Evolutionary conservation across 1,140 invertebrate genomes (phyloP).

Genomic region (Anoplophora glabripennis): DNA sequence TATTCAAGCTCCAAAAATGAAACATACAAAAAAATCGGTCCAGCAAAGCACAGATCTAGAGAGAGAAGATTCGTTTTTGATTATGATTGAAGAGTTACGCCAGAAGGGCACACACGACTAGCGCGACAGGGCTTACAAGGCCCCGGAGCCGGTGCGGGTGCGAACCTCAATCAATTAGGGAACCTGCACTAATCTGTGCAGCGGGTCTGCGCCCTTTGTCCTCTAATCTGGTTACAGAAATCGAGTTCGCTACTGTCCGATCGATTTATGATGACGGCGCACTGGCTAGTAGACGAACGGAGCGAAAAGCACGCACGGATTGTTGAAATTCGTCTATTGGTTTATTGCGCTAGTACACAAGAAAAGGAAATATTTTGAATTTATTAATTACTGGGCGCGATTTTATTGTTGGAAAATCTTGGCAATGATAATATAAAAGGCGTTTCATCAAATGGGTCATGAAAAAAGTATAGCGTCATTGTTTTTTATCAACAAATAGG

Average conservation of each 20-base stretch:
- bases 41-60: too few species aligned
- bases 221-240: slow-evolving; percentile 40
- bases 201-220: slow-evolving; percentile 12
- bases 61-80: slow-evolving; percentile 17
- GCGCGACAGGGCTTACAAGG: slow-evolving; percentile 7
- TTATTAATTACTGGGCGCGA: too few species aligned
- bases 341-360: neutral
- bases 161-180: slow-evolving; percentile 38
- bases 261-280: slow-evolving; percentile 4
- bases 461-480: too few species aligned
- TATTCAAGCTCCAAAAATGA: too few species aligned
- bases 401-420: too few species aligned
- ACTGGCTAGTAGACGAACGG: too few species aligned
- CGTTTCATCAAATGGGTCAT: too few species aligned
- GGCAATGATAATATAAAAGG: too few species aligned
- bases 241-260: slow-evolving; percentile 20
- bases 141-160: slow-evolving; percentile 6
- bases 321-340: neutral
- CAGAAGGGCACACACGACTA: slow-evolving; percentile 3
- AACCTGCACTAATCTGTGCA: slow-evolving; percentile 28
- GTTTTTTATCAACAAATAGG: too few species aligned
- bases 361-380: too few species aligned
- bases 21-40: too few species aligned
- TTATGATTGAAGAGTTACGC: slow-evolving; percentile 33
- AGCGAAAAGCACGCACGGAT: neutral